These are phyloP conservation scores for Lobophora halterata DNA, from an alignment of 2,888 invertebrate species.

Conservation along the genomic window DNA sequence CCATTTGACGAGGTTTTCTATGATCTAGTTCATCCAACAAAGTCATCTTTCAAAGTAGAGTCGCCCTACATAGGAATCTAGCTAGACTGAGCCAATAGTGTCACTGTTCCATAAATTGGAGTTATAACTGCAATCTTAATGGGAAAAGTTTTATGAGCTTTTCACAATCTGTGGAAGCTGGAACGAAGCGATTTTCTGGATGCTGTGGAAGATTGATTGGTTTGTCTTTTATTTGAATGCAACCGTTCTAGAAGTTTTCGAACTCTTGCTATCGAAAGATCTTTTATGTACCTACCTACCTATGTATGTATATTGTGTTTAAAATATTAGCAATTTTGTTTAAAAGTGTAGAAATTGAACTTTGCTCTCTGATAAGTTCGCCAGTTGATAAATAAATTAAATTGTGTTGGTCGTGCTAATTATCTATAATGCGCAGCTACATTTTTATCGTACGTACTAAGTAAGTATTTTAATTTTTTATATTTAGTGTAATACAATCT, in stretches of 20 bases:
- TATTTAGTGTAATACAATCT: too few species aligned
- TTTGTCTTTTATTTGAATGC: too few species aligned
- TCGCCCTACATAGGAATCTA: conserved; percentile 18
- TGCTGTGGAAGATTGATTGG: conserved; percentile 7
- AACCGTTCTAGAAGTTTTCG: too few species aligned
- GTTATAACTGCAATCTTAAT: conserved; percentile 31
- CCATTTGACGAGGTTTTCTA: conserved; percentile 5
- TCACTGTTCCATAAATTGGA: conserved; percentile 19
- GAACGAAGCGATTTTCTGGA: conserved; percentile 14
- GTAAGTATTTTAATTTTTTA: too few species aligned
- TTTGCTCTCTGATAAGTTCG: conserved; percentile 10
- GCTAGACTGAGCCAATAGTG: conserved; percentile 20
- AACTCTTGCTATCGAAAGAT: too few species aligned
- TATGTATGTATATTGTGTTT: too few species aligned
- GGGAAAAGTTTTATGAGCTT: conserved; percentile 30
- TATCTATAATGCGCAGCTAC: too few species aligned
- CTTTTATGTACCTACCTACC: too few species aligned
- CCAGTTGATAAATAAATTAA: too few species aligned
- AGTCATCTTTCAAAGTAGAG: conserved; percentile 14
- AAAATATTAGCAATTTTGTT: too few species aligned
- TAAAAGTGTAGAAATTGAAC: conserved; percentile 1
- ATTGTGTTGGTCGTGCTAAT: neutral
- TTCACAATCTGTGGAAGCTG: conserved; percentile 9
- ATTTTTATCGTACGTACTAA: too few species aligned
- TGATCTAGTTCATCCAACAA: conserved; percentile 16